Evolutionary conservation across 2,888 invertebrate species (phyloP), one percentile per base, ranked within the genome.

Genomic region (Limenitis camilla): DNA sequence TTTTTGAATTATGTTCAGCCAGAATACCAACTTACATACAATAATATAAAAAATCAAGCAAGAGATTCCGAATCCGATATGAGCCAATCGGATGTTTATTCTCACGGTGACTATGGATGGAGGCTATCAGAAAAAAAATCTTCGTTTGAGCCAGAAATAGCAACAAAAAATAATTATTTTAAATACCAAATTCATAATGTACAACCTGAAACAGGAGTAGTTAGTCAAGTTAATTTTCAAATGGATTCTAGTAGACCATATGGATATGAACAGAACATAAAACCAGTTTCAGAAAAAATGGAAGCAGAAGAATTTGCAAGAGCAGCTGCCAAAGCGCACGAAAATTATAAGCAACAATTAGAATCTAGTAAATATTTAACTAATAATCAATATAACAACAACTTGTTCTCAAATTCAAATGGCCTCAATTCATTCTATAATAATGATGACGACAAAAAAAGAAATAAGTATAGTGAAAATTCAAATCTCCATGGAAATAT

Each of bases 41-140:
- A 67, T 56, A 78, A 71, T 46, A 53, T 71, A 8, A 83, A 74
- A 67, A 61, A 64, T 52, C 70, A 72, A 27, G 64, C 69, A 1
- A 76, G 75, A 63, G 81, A 82, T 52, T 53, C 71, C 7, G 82
- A 85, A 40, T 76, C 74, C 46, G 80, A 81, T 59, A 70, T 68
- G 5, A 69, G 68, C 33, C 81, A 79, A 53, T 61, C 72, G 48
- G 75, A 74, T 9, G 61, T 68, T 32, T 88, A 87, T 58, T 83
- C 88, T 0, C 79, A 83, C 49, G 87, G 87, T 8, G 87, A 88
- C 60, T 88, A 79, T 61, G 88, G 88, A 1, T 88, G 88, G 88
- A 87, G 84, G 65, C 52, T 88, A 27, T 67, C 71, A 4, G 79
- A 75, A n/a, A 85, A 80, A 61, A 88, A 80, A 55, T 68, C 76